phyloP scores from a whole-genome alignment of 2,888 invertebrate genomes.

The Stramonita haemastoma region DNA sequence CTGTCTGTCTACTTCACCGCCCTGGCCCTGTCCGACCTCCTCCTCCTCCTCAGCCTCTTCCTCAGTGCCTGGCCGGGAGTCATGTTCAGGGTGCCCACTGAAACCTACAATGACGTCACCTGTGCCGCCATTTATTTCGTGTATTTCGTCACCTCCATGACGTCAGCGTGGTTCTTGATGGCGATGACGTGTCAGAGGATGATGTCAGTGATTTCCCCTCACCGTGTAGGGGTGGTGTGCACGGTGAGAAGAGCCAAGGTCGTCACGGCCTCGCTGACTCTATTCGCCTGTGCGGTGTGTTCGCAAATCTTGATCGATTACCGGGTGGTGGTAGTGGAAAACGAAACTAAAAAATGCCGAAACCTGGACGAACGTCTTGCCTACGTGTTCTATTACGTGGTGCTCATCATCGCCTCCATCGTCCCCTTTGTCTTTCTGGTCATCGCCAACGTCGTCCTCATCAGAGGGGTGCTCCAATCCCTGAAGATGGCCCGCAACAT shows the following conservation, averaged over 20 bases:
- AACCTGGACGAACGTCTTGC: too few relatives aligned
- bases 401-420: not conserved
- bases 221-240: conserved; percentile 10
- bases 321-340: not conserved
- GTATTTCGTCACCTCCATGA: not conserved
- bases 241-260: not conserved
- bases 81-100: not conserved
- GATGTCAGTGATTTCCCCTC: conserved; percentile 22
- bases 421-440: not conserved
- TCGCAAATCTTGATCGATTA: too few relatives aligned
- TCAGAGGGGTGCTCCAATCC: not conserved
- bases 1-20: conserved; percentile 7
- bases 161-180: conserved; percentile 37
- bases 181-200: conserved; percentile 31
- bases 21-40: not conserved
- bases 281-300: too few relatives aligned
- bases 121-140: not conserved
- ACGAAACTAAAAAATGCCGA: too few relatives aligned
- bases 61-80: not conserved
- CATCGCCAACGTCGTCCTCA: not conserved
- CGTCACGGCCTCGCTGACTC: not conserved
- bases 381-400: not conserved
- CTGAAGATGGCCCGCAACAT: not conserved
- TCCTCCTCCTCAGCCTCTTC: not conserved
- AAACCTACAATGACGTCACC: not conserved